Conservation (phyloP, 2,888 invertebrate species). For the Netelia virgata region DNA sequence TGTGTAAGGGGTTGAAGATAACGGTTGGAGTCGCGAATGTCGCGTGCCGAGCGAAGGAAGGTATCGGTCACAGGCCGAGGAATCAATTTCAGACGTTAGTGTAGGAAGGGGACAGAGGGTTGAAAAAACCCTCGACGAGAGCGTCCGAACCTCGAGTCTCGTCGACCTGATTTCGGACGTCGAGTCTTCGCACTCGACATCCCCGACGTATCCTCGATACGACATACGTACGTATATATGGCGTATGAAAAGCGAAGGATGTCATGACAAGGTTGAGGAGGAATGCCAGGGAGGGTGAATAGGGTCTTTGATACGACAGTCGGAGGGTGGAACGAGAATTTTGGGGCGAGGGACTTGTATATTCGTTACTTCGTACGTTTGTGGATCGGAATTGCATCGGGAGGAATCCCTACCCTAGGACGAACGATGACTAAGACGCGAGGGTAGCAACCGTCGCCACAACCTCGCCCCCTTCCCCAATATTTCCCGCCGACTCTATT, state of each 20-base stretch:
- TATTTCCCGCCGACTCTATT: no score
- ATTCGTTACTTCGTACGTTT: no score
- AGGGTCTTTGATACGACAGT: no score
- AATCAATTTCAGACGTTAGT: constrained; percentile 46
- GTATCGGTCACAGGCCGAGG: not conserved
- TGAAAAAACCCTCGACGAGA: constrained; percentile 18
- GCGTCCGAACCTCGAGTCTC: not conserved
- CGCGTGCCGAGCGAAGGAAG: not conserved
- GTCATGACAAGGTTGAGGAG: no score
- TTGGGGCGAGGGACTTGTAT: no score
- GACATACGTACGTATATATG: not conserved
- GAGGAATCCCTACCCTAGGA: no score
- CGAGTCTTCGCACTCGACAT: constrained; percentile 20
- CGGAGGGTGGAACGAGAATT: no score
- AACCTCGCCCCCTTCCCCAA: no score
- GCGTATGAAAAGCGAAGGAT: not conserved
- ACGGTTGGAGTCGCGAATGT: not conserved
- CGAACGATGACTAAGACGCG: no score
- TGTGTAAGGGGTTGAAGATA: not conserved
- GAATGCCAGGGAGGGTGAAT: no score
- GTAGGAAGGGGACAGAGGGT: not conserved
- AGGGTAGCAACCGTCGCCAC: no score
- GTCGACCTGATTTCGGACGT: constrained; percentile 25
- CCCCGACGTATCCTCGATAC: constrained; percentile 6
- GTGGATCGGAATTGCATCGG: no score